Evolutionary conservation across 2,888 invertebrate genomes (phyloP).

Genomic region (Pantelozetes paolii): DNA sequence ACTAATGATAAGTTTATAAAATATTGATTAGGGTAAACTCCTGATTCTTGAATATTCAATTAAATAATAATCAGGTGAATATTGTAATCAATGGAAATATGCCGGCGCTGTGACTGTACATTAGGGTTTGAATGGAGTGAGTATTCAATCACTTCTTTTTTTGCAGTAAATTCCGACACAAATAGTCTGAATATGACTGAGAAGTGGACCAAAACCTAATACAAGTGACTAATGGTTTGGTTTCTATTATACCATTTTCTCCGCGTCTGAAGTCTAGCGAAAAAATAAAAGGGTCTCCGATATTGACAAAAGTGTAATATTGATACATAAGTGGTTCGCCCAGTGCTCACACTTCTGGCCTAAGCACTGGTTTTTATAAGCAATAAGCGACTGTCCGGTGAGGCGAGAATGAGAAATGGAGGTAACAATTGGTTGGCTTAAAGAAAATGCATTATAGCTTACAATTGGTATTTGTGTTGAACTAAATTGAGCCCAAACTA

Average conservation of each 20-base stretch:
- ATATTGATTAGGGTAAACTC: no score
- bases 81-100: not conserved
- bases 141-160: slow-evolving; percentile 31
- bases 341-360: not conserved
- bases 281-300: slow-evolving; percentile 2
- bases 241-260: slow-evolving; percentile 9
- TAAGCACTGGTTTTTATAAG: no score
- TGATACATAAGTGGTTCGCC: slow-evolving; percentile 27
- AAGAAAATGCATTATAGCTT: slow-evolving; percentile 27
- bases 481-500: slow-evolving; percentile 18
- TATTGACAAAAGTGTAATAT: slow-evolving; percentile 34
- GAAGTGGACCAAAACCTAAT: slow-evolving; percentile 30
- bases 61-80: no score
- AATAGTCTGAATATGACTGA: not conserved
- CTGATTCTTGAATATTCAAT: no score
- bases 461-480: slow-evolving; percentile 26
- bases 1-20: no score
- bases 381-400: slow-evolving; percentile 22
- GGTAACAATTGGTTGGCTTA: slow-evolving; percentile 26
- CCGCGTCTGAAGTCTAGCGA: not conserved
- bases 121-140: not conserved
- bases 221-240: slow-evolving; percentile 36
- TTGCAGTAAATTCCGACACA: not conserved
- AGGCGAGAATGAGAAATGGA: slow-evolving; percentile 38
- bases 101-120: not conserved